Evolutionary conservation across 2,888 invertebrate genomes (phyloP).

Genomic region (Clitarchus hookeri): DNA sequence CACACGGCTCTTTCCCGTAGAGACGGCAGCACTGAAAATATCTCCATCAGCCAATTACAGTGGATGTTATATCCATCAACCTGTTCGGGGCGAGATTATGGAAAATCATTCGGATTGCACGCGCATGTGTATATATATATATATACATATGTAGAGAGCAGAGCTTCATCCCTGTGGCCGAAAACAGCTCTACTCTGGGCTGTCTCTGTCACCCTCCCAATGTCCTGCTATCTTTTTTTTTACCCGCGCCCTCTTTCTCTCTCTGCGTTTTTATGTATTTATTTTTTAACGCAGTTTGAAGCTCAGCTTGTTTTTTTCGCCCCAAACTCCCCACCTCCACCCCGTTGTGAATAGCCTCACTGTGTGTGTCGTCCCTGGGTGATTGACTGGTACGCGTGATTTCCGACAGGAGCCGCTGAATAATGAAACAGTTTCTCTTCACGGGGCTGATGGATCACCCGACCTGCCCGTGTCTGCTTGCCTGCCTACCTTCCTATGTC

Average conservation of each 20-base stretch:
- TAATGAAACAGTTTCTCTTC: slow-evolving; percentile 40
- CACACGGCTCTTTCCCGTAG: not conserved
- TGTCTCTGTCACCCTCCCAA: not conserved
- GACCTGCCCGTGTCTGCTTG: slow-evolving; percentile 18
- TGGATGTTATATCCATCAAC: slow-evolving; percentile 20
- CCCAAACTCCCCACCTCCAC: not conserved
- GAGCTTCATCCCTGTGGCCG: slow-evolving; percentile 24
- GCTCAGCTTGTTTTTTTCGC: slow-evolving; percentile 21
- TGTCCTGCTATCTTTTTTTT: not conserved
- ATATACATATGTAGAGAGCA: not conserved
- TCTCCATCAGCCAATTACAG: slow-evolving; percentile 22
- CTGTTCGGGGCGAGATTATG: slow-evolving; percentile 25
- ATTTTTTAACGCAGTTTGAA: slow-evolving; percentile 36
- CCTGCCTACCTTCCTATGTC: slow-evolving; percentile 23
- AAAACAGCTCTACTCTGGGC: not conserved
- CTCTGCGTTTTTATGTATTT: slow-evolving; percentile 34
- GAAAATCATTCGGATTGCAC: slow-evolving; percentile 23
- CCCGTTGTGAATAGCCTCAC: slow-evolving; percentile 20
- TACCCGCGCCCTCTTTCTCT: not conserved
- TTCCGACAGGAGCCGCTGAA: slow-evolving; percentile 41
- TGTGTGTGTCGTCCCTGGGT: slow-evolving; percentile 32
- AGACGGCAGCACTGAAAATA: not conserved
- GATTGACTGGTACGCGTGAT: slow-evolving; percentile 42
- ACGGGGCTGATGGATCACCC: slow-evolving; percentile 41
- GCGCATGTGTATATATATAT: not conserved